A percentile compares a stretch with the other conserved stretches of the same genome.
phyloP scores from a whole-genome alignment of 2,888 invertebrate species.

The Leptinotarsa juncta region DNA sequence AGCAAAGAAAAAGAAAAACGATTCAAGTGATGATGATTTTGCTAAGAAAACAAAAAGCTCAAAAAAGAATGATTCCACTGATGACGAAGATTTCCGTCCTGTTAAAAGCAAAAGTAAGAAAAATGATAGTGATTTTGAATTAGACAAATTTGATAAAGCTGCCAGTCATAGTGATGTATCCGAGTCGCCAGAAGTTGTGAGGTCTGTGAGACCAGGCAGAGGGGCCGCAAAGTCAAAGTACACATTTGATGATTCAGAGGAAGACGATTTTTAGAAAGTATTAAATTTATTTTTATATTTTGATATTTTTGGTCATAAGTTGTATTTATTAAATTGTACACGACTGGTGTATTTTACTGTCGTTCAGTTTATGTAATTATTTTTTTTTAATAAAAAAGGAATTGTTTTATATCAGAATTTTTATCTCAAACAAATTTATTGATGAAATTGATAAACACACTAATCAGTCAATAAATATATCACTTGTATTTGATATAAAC shows the following conservation, averaged over 20 bases:
- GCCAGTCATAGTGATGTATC: constrained; percentile 25
- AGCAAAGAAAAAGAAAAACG: constrained; percentile 40
- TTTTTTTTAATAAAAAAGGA: constrained; percentile 19
- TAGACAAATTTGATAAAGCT: constrained; percentile 23
- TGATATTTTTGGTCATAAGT: constrained; percentile 20
- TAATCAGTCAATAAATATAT: no score
- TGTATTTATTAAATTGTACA: constrained; percentile 16
- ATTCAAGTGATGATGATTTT: constrained; percentile 40
- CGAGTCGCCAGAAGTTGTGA: constrained; percentile 27
- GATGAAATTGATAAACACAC: no score
- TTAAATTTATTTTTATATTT: constrained; percentile 16
- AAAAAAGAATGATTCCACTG: constrained; percentile 35
- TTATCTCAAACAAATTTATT: no score
- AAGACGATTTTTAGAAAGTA: constrained; percentile 25
- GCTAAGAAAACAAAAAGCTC: constrained; percentile 7
- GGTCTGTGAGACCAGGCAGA: constrained; percentile 51
- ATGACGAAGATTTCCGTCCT: constrained; percentile 33
- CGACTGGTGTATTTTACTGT: constrained; percentile 7
- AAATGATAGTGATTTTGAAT: constrained; percentile 38
- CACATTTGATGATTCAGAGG: constrained; percentile 66
- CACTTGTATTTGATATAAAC: no score
- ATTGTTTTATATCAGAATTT: constrained; percentile 9
- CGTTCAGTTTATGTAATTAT: constrained; percentile 2
- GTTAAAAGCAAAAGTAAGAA: constrained; percentile 24
- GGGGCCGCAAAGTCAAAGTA: constrained; percentile 59